These are phyloP conservation scores for Cirrhinus mrigala DNA, from an alignment of 2,797 vertebrate species.

Conservation along the genomic window DNA sequence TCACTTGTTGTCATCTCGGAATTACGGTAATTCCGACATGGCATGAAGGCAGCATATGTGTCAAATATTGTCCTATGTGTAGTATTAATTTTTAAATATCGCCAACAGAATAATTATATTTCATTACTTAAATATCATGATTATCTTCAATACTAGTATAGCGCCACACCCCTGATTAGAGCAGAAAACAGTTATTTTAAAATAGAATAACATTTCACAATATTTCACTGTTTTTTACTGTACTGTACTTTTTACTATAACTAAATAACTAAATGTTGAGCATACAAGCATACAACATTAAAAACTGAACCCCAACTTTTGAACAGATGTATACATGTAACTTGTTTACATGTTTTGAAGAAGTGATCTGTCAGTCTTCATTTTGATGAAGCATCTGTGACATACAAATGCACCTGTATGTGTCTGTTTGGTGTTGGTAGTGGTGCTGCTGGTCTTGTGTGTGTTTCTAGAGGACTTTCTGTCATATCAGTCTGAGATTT, in stretches of 20 bases:
- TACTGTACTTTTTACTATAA: background rate
- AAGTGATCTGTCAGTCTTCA: background rate
- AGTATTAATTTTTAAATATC: too few species aligned
- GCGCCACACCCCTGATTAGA: too few species aligned
- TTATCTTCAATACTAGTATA: too few species aligned
- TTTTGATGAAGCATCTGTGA: background rate
- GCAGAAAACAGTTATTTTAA: background rate
- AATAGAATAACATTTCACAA: too few species aligned
- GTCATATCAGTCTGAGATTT: constrained; percentile 22
- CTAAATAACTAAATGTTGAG: background rate
- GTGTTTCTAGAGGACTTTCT: constrained; percentile 55
- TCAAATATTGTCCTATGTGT: too few species aligned
- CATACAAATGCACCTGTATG: constrained; percentile 7
- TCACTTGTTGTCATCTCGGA: too few species aligned
- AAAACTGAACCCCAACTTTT: background rate
- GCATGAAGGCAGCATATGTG: too few species aligned
- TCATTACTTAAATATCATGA: too few species aligned
- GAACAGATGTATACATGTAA: background rate
- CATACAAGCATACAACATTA: background rate
- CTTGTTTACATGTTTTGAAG: background rate
- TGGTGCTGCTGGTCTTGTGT: constrained; percentile 46
- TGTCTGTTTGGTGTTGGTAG: background rate
- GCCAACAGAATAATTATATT: too few species aligned
- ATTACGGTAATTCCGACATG: too few species aligned
- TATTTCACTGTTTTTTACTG: too few species aligned